Evolutionary conservation across 2,888 invertebrate species (phyloP).

Genomic region (Dryadula phaetusa): DNA sequence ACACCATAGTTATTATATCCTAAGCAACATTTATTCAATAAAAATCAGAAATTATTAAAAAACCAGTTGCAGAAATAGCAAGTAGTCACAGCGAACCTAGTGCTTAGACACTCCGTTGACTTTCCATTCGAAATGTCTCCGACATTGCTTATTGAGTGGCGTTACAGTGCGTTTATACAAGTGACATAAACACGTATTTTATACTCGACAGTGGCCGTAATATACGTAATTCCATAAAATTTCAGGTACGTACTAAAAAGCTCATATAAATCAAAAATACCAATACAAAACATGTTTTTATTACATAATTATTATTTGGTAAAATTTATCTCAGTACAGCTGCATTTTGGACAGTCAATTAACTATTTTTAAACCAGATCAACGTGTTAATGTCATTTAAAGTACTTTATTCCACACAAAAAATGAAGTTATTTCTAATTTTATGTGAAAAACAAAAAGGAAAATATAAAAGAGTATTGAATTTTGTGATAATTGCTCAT

Average conservation of each 20-base stretch:
- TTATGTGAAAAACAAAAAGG: background rate
- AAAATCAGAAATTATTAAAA: too few species aligned
- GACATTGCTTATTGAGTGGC: too few species aligned
- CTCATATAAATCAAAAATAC: background rate
- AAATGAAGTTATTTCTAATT: background rate
- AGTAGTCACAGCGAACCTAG: too few species aligned
- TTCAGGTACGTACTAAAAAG: background rate
- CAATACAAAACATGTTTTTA: background rate
- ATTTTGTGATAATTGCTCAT: background rate
- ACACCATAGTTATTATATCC: too few species aligned
- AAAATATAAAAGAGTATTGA: background rate
- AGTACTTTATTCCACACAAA: constrained; percentile 1
- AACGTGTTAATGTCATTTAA: constrained; percentile 8
- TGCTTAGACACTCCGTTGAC: too few species aligned
- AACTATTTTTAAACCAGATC: background rate
- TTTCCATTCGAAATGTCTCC: too few species aligned
- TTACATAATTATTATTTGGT: background rate
- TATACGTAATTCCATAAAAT: too few species aligned
- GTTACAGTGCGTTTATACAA: too few species aligned
- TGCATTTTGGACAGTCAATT: constrained; percentile 14
- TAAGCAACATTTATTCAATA: too few species aligned
- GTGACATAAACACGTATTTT: too few species aligned
- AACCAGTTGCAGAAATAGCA: too few species aligned
- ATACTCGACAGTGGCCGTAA: too few species aligned
- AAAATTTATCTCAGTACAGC: constrained; percentile 9